Evolutionary conservation across 2,797 vertebrate genomes (phyloP).

Genomic region (Aplochiton taeniatus): DNA sequence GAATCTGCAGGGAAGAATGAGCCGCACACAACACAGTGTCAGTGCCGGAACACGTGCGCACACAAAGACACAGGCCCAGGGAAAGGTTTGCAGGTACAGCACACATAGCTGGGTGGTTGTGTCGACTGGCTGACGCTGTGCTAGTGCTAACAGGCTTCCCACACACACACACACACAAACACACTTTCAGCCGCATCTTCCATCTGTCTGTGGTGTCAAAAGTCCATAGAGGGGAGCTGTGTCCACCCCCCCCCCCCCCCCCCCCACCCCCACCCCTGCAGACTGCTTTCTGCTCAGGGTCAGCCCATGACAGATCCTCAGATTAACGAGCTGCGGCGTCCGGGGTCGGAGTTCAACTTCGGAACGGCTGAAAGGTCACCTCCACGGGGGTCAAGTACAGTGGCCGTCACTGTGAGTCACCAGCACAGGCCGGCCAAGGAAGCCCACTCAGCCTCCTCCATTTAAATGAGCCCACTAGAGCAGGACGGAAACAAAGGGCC

Average conservation of each 20-base stretch:
- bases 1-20: constrained; percentile 49
- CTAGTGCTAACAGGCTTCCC: no score
- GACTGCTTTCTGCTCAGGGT: background rate
- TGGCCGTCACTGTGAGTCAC: constrained; percentile 55
- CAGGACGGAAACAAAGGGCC: constrained; percentile 69
- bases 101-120: no score
- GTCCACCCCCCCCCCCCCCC: no score
- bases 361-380: constrained; percentile 38
- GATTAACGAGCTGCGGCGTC: constrained; percentile 47
- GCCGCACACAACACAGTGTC: constrained; percentile 5
- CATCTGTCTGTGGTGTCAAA: no score
- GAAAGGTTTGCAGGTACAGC: no score
- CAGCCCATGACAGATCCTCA: constrained; percentile 26
- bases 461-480: constrained; percentile 51
- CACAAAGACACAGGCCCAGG: background rate
- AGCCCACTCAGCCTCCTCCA: constrained; percentile 27
- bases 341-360: constrained; percentile 52
- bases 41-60: background rate
- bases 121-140: no score
- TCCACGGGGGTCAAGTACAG: constrained; percentile 35
- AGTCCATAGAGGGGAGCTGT: no score
- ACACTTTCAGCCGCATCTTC: background rate
- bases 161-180: constrained; percentile 4
- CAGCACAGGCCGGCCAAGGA: constrained; percentile 23
- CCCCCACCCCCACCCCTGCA: no score